Evolutionary conservation across 2,888 invertebrate genomes (phyloP), one percentile per base, ranked within the genome.

Genomic region (Habrosyne pyritoides): DNA sequence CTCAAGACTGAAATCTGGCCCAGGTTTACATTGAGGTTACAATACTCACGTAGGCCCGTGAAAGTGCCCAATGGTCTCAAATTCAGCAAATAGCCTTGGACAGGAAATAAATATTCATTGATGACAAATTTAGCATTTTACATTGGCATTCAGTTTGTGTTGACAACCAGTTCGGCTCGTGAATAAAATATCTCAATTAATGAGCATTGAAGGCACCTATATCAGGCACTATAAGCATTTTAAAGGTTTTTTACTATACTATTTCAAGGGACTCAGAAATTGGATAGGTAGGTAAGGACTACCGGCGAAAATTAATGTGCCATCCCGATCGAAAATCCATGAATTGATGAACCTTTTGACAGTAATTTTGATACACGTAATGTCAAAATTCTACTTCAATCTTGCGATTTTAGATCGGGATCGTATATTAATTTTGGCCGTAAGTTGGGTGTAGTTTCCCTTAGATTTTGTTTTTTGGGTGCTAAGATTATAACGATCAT

Each of bases 61-160:
- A 62, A 62, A 64, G 58, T 56, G 48, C 21, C 50, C 22, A 53
- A 54, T 57, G 42, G 8, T 18, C 57, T 57, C 53, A 50, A 10
- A 52, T 52, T 50, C 36, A 24, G 33, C 33, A 55, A 52, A n/a
- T 55, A 66, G 60, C 65, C 61, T 64, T 71, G 65, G 56, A 51
- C 52, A 28, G 51, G 53, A 56, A 65, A 69, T 71, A 71, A 70
- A 68, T 73, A 75, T 71, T 71, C 69, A 75, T 67, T 66, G 64
- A 66, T 61, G 55, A 53, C 53, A 53, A 66, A 65, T 67, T 73
- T 70, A 66, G 63, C 63, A 66, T 67, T 66, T 55, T 42, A 47
- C 56, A 66, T 74, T 75, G 68, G 56, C 63, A 75, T 76, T 76
- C 69, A 67, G 56, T 55, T 53, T 60, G 55, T 60, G 49, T 53